A percentile compares a stretch with the other conserved stretches of the same genome.
These are phyloP conservation scores for Armadillidium nasatum DNA, from an alignment of 1,140 invertebrate genomes.

Conservation along the genomic window DNA sequence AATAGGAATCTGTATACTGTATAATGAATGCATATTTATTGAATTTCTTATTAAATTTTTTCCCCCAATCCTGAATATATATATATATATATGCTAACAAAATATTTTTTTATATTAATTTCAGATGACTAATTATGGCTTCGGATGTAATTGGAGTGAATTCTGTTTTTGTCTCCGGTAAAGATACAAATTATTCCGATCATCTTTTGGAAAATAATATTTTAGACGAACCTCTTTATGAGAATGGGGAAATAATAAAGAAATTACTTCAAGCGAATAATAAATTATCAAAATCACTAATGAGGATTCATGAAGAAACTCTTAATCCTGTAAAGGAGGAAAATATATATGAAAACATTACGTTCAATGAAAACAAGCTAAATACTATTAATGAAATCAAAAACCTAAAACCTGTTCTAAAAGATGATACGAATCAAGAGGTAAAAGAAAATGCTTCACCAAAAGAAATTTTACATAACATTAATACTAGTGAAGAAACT, in stretches of 20 bases:
- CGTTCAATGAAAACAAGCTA: background rate
- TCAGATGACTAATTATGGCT: background rate
- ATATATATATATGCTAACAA: too few species aligned
- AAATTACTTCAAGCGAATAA: background rate
- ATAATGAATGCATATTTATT: too few species aligned
- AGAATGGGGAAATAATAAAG: background rate
- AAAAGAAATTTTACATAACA: background rate
- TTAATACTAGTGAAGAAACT: background rate
- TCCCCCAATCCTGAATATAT: too few species aligned
- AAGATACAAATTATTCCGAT: background rate
- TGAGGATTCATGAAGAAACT: background rate
- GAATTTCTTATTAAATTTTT: too few species aligned
- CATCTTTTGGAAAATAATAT: background rate
- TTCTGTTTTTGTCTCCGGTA: background rate
- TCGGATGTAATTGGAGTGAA: background rate
- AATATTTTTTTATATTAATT: background rate
- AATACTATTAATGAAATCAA: background rate
- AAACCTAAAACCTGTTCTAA: background rate
- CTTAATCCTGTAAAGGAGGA: background rate
- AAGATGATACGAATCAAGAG: background rate
- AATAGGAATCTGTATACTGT: too few species aligned
- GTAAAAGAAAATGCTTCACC: background rate
- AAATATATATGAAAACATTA: slow-evolving; percentile 8
- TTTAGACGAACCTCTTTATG: background rate
- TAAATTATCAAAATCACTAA: background rate